Conservation (phyloP, 2,888 invertebrate genomes). For the Eubasilissa splendida region DNA sequence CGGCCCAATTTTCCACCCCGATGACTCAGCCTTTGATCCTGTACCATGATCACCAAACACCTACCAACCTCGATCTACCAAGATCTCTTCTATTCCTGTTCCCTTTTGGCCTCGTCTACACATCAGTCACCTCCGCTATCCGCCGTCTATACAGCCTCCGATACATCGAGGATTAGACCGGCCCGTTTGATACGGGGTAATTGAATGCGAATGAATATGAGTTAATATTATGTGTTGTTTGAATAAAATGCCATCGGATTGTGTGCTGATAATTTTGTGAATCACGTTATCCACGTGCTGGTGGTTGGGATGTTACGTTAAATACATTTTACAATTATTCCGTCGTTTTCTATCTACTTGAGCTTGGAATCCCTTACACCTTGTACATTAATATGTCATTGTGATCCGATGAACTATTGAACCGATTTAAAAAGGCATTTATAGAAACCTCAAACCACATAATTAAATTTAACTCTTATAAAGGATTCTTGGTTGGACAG, state of each 20-base stretch:
- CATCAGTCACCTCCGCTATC: neutral
- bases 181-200: slow-evolving; percentile 54
- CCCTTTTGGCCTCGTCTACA: slow-evolving; percentile 16
- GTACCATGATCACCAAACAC: slow-evolving; percentile 45
- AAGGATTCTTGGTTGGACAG: too few relatives aligned
- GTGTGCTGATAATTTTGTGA: slow-evolving; percentile 8
- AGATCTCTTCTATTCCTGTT: slow-evolving; percentile 41
- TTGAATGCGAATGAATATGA: slow-evolving; percentile 53
- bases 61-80: slow-evolving; percentile 9
- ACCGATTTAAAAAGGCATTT: too few relatives aligned
- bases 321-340: too few relatives aligned
- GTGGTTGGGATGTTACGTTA: too few relatives aligned
- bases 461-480: too few relatives aligned
- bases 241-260: slow-evolving; percentile 31
- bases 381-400: too few relatives aligned
- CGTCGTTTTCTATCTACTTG: too few relatives aligned
- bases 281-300: slow-evolving; percentile 16
- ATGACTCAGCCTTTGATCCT: slow-evolving; percentile 72
- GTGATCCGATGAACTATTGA: too few relatives aligned
- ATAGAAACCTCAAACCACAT: too few relatives aligned
- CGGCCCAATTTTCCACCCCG: slow-evolving; percentile 72
- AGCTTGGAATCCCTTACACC: too few relatives aligned
- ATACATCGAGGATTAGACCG: slow-evolving; percentile 19
- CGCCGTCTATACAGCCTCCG: neutral
- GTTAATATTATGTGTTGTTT: slow-evolving; percentile 34